Conservation (phyloP, 1,140 invertebrate species). For the Cyclargus thomasi region DNA sequence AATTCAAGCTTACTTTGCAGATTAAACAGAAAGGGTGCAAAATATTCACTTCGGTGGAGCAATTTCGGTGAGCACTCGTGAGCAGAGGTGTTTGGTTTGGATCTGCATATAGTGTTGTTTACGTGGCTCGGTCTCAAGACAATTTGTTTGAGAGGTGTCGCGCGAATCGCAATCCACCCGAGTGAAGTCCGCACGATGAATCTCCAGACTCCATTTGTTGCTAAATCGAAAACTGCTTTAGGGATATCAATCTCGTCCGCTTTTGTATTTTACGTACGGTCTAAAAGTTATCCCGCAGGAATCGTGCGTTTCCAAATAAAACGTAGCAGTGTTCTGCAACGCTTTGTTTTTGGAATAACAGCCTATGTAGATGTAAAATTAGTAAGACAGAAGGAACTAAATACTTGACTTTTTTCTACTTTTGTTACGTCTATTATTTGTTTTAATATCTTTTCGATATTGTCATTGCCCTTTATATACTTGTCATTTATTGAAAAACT, state of each 20-base stretch:
- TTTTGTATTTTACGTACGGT: no score
- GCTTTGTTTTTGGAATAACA: no score
- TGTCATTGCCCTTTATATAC: not conserved
- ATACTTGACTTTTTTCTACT: no score
- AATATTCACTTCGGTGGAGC: conserved; percentile 46
- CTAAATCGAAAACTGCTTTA: not conserved
- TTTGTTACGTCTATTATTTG: no score
- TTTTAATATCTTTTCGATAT: no score
- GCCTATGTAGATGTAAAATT: no score
- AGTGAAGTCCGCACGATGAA: conserved; percentile 48
- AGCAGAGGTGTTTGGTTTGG: conserved; percentile 53
- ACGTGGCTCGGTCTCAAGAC: conserved; percentile 61
- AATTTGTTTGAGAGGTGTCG: conserved; percentile 73
- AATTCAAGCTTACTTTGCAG: conserved; percentile 49
- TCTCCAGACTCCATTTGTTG: conserved; percentile 49
- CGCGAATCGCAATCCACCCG: conserved; percentile 70
- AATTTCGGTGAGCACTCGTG: conserved; percentile 46
- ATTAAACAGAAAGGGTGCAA: conserved; percentile 50
- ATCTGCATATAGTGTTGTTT: conserved; percentile 69
- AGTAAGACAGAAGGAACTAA: no score
- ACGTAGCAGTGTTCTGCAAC: no score
- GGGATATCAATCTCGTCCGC: not conserved
- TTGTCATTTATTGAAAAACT: not conserved
- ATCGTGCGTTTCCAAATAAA: no score
- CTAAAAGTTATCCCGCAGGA: no score